Base-by-base conservation (phyloP, 2,113 vertebrate genomes). In the Xerus inauris region DNA sequence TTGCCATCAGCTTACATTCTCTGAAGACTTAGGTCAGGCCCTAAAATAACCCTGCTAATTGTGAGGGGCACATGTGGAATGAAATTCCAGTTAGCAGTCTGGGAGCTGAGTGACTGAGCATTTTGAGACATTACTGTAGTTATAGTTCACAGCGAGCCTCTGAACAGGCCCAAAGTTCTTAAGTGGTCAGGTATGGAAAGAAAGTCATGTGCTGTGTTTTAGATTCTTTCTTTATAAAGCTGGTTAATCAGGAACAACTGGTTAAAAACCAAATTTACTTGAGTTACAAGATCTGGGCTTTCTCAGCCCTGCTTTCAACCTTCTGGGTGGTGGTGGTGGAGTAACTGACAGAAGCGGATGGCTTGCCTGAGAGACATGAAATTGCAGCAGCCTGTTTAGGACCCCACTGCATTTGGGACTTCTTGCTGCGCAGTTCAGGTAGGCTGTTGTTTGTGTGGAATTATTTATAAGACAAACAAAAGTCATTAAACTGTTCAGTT, bases 21-120 rank as follows among this genome's bases (percentile, higher is more conserved):
- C 96, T 96, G 98, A 98, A 97, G 98, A 98, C 98, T 98, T 99
- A 99, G 98, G 98, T 99, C 98, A 99, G 97, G 22, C 97, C 98
- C 98, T 97, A 99, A 99, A 99, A 99, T 99, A 99, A 98, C 98
- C 96, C 97, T 97, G 97, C 98, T 98, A 98, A 98, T 98, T 98
- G 97, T 98, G 98, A 99, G 98, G 94, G 98, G 89, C 98, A 98
- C 98, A 98, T 98, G 98, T 97, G 67, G 93, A 94, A 93, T 98
- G 98, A 98, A 98, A 98, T 99, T 98, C 98, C 98, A 98, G 98
- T 98, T 98, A 97, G 98, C 95, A 9, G 95, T 96, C 96, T 89
- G 92, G 93, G 96, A 92, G 72, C 97, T 47, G 95, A 87, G 96
- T 97, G 95, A 95, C 97, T 97, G 97, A 95, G 97, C 97, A 94